Evolutionary conservation across 2,888 invertebrate genomes (phyloP), one percentile per base, ranked within the genome.

Genomic region (Caradrina clavipalpis): DNA sequence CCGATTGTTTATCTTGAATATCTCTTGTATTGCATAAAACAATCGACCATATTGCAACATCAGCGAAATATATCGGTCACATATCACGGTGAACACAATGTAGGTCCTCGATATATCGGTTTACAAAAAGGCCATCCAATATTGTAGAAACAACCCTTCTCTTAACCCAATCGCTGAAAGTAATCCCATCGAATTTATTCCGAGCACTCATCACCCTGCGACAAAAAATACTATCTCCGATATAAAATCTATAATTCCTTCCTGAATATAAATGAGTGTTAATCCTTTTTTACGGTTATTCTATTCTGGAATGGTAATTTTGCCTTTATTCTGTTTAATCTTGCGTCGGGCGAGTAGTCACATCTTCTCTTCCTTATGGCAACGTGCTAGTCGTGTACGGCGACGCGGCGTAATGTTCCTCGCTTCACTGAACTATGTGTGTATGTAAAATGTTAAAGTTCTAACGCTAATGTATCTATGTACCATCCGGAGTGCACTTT

Each of bases 371-470:
- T 66, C 55, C 42, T 63, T 62, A 35, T 49, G 63, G 35, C 15
- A 39, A 15, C 21, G 7, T 53, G 53, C 57, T 67, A 63, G 31
- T 39, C 42, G 45, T 22, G 53, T 39, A 21, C 42, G 42, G 35
- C 51, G 31, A n/a, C 47, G n/a, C 58, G 19, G 31, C 45, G 26
- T 47, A 57, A 65, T 53, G 56, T 45, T 22, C 15, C 35, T 0
- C 60, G 62, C 65, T 75, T 63, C 74, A 67, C 65, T 63, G 65
- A 50, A 58, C 66, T 26, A 26, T 35, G 50, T 57, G 67, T 68
- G 65, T 71, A 63, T 45, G 15, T 45, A 45, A 82, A 82, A 79
- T 79, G 63, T n/a, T 61, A 75, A 74, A 70, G 21, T 81, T 65
- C 45, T 61, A 53, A 60, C 60, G 45, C 63, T 77, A 69, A 64